Base-by-base conservation (phyloP, 1,140 invertebrate genomes). In the Plectus sambesii region DNA sequence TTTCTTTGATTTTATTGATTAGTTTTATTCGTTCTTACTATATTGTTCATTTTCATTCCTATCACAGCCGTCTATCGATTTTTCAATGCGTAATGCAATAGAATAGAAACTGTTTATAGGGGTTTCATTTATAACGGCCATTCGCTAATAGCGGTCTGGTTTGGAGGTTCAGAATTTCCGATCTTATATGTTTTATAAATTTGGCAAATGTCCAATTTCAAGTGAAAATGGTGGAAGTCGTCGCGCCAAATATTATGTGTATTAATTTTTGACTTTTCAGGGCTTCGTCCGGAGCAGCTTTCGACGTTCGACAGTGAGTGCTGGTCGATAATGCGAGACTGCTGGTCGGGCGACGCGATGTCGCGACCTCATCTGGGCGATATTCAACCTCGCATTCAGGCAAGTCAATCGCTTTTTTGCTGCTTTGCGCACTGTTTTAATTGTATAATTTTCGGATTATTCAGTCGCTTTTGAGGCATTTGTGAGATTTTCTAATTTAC, bases 291-390 rank as follows among this genome's bases (percentile, higher is more conserved):
- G 12, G 85, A 88, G 70, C 75, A 80, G 43, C 67, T 86, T 5
- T 66, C 78, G 1, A 70, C 77, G 35, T 87, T 87, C 72, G 78
- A 82, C 42, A 78, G 82, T 42, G 78, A 81, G 29, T 87, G 84
- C 65, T 88, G 85, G 85, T 73, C 77, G 29, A 70, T 90, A 17
- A 88, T 88, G 85, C 75, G 82, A 68, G 78, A 80, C 49, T 88
- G 85, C 64, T 88, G 85, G 85, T 47, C 45, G 22, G 42, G 45
- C 40, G 45, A 47, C 6, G 36, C 45, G 8, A 25, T 43, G 24
- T 8, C 24, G 22, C 45, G 45, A 17, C 45, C 45, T 15, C 19
- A 43, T 12, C 45, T 41, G 5, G 45, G 45, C n/a, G 17, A 47
- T 41, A 42, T 47, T n/a, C 27, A 47, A 20, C 45, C 45, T n/a